phyloP scores from a whole-genome alignment of 2,113 vertebrate species.

The Perca schrenkii region DNA sequence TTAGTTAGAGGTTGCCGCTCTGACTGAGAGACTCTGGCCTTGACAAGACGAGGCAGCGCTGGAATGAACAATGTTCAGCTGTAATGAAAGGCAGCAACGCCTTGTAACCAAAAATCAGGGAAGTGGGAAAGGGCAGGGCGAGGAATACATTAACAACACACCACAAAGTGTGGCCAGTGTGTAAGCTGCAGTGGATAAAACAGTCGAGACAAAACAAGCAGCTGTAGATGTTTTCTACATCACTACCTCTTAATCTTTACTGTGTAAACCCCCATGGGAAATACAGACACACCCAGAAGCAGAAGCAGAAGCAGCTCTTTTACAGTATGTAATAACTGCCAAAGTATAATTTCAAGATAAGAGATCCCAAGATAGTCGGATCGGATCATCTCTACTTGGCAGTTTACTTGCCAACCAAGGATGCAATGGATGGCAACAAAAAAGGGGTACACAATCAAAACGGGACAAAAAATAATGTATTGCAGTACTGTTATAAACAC shows the following conservation, averaged over 20 bases:
- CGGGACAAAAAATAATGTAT: neutral
- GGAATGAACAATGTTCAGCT: slow-evolving; percentile 19
- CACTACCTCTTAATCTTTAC: neutral
- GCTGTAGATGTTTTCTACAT: neutral
- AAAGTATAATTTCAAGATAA: neutral
- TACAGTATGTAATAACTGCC: neutral
- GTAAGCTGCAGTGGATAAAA: neutral
- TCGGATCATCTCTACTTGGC: neutral
- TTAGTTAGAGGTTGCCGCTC: slow-evolving; percentile 17
- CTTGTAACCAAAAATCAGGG: slow-evolving; percentile 33
- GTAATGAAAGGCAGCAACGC: slow-evolving; percentile 46
- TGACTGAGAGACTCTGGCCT: slow-evolving; percentile 1
- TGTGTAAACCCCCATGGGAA: neutral
- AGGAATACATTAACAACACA: neutral
- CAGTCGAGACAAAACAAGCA: neutral
- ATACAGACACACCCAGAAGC: neutral
- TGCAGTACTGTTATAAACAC: neutral
- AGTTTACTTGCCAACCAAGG: neutral
- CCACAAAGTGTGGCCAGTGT: neutral
- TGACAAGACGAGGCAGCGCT: neutral
- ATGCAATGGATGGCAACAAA: too few species aligned
- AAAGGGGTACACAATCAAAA: too few species aligned
- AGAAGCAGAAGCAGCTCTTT: slow-evolving; percentile 9
- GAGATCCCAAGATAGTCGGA: rapidly evolving
- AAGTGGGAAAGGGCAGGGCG: slow-evolving; percentile 24